phyloP scores from a whole-genome alignment of 2,888 invertebrate genomes.

The Cylloceria caligata region DNA sequence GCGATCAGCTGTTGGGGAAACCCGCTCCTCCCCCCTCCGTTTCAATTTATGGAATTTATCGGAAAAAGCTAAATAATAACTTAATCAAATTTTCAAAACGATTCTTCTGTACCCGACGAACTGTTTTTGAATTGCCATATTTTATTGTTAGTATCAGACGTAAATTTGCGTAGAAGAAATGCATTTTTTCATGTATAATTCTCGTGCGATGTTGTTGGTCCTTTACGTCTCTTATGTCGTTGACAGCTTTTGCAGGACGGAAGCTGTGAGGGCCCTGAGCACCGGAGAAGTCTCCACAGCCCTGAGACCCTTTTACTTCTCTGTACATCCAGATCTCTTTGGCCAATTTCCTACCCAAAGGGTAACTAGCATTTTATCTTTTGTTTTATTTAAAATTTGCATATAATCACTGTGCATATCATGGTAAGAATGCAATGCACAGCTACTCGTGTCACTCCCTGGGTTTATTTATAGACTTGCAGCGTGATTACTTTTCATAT shows the following conservation, averaged over 20 bases:
- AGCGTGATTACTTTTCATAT: constrained; percentile 32
- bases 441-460: background rate
- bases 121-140: too few species aligned
- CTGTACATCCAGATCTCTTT: constrained; percentile 98
- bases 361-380: constrained; percentile 85
- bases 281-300: constrained; percentile 95
- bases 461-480: constrained; percentile 70
- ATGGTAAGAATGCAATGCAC: background rate
- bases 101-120: too few species aligned
- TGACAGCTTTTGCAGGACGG: constrained; percentile 78
- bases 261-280: constrained; percentile 86
- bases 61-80: too few species aligned
- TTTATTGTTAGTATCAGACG: too few species aligned
- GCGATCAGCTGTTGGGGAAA: too few species aligned
- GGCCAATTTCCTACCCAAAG: constrained; percentile 95
- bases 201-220: constrained; percentile 80
- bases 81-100: too few species aligned
- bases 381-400: background rate
- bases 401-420: constrained; percentile 3
- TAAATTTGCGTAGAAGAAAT: too few species aligned
- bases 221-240: constrained; percentile 16
- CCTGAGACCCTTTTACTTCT: constrained; percentile 96
- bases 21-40: too few species aligned
- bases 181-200: too few species aligned
- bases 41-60: too few species aligned